Conservation (phyloP, 1,140 invertebrate species). For the Periplaneta americana region DNA sequence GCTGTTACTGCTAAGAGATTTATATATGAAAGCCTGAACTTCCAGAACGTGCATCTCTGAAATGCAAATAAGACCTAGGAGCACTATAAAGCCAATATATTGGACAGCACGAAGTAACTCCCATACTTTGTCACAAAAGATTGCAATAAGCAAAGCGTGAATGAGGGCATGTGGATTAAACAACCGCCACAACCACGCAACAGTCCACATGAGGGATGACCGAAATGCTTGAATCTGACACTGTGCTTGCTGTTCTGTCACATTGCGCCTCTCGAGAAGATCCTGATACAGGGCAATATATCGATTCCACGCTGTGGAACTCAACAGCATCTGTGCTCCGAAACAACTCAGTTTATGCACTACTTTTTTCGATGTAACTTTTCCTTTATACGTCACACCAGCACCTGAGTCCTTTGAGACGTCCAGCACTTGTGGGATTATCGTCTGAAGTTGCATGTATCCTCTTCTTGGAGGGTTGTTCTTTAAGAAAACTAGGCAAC, state of each 20-base stretch:
- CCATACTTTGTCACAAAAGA: slow-evolving; percentile 76
- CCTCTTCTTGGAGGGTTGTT: slow-evolving; percentile 61
- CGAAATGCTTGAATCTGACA: slow-evolving; percentile 47
- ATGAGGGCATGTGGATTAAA: slow-evolving; percentile 73
- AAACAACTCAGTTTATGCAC: slow-evolving; percentile 58
- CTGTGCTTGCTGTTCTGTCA: slow-evolving; percentile 38
- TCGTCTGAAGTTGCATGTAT: slow-evolving; percentile 51
- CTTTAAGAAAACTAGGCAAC: slow-evolving; percentile 56
- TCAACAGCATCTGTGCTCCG: slow-evolving; percentile 60
- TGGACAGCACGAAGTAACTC: slow-evolving; percentile 58
- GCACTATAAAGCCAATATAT: slow-evolving; percentile 51
- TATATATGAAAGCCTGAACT: slow-evolving; percentile 16
- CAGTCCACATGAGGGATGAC: slow-evolving; percentile 62
- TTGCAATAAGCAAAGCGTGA: slow-evolving; percentile 66
- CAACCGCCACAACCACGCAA: slow-evolving; percentile 70
- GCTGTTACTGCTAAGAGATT: slow-evolving; percentile 1
- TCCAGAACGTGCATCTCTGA: slow-evolving; percentile 42
- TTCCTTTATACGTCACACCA: slow-evolving; percentile 54
- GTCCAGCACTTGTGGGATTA: slow-evolving; percentile 38
- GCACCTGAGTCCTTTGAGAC: slow-evolving; percentile 40
- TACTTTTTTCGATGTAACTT: slow-evolving; percentile 55
- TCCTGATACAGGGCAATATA: slow-evolving; percentile 73
- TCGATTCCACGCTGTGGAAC: slow-evolving; percentile 72
- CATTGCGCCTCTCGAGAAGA: slow-evolving; percentile 55
- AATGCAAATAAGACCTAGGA: slow-evolving; percentile 49